phyloP scores from a whole-genome alignment of 1,140 invertebrate genomes.

The Plodia interpunctella region DNA sequence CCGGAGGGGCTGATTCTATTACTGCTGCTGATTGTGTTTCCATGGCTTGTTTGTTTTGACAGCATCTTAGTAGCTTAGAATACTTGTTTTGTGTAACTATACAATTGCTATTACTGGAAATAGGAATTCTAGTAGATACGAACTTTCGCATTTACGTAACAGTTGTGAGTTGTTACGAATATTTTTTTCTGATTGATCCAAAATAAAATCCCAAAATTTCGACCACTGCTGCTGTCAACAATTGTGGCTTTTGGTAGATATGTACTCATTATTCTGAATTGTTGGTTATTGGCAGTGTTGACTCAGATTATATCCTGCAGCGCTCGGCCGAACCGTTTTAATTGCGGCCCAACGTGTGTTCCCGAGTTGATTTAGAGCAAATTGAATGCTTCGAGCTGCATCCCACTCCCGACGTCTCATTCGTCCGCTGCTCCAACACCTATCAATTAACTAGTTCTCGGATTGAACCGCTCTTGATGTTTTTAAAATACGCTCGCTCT shows the following conservation, averaged over 20 bases:
- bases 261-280: slow-evolving; percentile 30
- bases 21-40: slow-evolving; percentile 19
- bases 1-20: slow-evolving; percentile 18
- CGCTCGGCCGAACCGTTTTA: slow-evolving; percentile 44
- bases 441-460: slow-evolving; percentile 53
- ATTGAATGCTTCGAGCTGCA: slow-evolving; percentile 50
- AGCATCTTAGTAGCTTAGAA: neutral
- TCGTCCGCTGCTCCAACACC: slow-evolving; percentile 32
- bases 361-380: slow-evolving; percentile 53
- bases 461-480: slow-evolving; percentile 31
- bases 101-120: neutral
- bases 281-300: slow-evolving; percentile 38
- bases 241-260: slow-evolving; percentile 11
- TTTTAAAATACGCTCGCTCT: slow-evolving; percentile 30
- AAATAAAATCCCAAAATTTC: neutral
- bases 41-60: slow-evolving; percentile 17
- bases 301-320: slow-evolving; percentile 45
- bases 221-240: neutral
- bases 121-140: too few relatives aligned
- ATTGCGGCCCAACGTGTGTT: slow-evolving; percentile 38
- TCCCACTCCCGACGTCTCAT: slow-evolving; percentile 42
- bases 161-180: too few relatives aligned
- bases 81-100: neutral
- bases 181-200: neutral
- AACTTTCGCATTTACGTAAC: too few relatives aligned